These are phyloP conservation scores for Antechinus flavipes DNA, from an alignment of 2,113 vertebrate species.

Conservation along the genomic window DNA sequence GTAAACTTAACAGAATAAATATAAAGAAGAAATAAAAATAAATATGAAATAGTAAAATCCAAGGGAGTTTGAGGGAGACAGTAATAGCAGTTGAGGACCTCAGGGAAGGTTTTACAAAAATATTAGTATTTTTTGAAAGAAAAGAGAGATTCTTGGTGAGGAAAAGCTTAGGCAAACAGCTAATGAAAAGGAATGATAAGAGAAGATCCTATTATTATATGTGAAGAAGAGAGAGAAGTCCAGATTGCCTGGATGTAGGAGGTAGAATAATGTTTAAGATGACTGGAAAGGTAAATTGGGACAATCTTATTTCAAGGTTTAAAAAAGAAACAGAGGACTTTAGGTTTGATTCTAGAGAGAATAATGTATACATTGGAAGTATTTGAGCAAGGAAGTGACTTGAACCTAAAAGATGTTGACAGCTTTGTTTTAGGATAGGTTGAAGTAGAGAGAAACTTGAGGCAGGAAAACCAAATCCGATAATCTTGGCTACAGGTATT, in stretches of 20 bases:
- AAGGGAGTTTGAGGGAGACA: neutral
- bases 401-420: neutral
- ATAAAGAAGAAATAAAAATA: neutral
- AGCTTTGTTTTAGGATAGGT: neutral
- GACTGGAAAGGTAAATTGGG: neutral
- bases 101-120: neutral
- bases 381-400: neutral
- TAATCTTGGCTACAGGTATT: neutral
- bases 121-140: neutral
- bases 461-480: neutral
- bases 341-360: neutral
- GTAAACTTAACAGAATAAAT: neutral
- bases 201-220: neutral
- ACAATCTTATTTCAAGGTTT: neutral
- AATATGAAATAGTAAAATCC: neutral
- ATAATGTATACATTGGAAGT: neutral
- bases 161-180: neutral
- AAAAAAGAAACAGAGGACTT: neutral
- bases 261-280: neutral
- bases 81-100: neutral
- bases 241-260: neutral
- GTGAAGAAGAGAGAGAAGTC: neutral
- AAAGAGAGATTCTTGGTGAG: neutral
- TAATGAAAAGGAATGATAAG: neutral
- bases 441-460: neutral